These are phyloP conservation scores for Ophioderma brevispina DNA, from an alignment of 35 echinoderm and acorn worm species.

Conservation along the genomic window DNA sequence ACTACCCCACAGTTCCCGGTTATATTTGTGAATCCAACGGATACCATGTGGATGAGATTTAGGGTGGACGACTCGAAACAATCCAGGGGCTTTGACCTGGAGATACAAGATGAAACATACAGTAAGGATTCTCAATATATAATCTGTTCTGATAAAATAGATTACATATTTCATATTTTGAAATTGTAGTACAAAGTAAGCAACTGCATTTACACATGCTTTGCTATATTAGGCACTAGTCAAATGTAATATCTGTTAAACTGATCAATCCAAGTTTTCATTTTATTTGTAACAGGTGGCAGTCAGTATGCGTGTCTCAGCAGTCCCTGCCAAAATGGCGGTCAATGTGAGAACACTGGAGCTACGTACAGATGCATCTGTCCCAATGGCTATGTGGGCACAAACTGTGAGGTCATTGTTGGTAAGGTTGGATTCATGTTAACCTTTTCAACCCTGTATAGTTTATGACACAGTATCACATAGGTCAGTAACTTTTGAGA, in stretches of 20 bases:
- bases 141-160: too few relatives aligned
- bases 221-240: too few relatives aligned
- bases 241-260: too few relatives aligned
- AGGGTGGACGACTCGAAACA: background rate
- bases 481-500: too few relatives aligned
- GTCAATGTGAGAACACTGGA: conserved; percentile 12
- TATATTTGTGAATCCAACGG: background rate
- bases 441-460: too few relatives aligned
- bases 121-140: background rate
- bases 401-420: conserved; percentile 24
- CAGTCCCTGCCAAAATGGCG: conserved; percentile 52
- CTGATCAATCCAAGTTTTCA: too few relatives aligned
- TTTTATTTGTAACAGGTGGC: background rate
- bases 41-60: background rate
- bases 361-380: conserved; percentile 35
- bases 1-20: background rate
- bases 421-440: background rate
- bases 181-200: too few relatives aligned
- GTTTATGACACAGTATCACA: too few relatives aligned
- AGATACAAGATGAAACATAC: background rate
- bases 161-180: too few relatives aligned
- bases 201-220: too few relatives aligned
- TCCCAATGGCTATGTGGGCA: conserved; percentile 22
- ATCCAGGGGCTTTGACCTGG: background rate
- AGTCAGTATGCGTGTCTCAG: conserved; percentile 34